phyloP scores from a whole-genome alignment of 2,888 invertebrate species.

The Neoascia interrupta region DNA sequence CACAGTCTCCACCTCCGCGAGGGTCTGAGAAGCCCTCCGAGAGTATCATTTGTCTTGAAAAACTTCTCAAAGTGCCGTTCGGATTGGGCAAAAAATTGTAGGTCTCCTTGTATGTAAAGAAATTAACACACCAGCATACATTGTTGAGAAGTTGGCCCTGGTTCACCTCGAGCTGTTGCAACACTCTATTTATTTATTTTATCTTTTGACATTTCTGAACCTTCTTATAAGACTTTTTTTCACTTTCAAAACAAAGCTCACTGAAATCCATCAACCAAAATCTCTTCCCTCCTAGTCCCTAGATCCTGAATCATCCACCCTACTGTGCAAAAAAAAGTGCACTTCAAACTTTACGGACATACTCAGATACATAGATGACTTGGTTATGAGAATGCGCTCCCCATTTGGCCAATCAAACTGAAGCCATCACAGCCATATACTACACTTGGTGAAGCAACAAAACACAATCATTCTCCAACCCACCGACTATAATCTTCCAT shows the following conservation, averaged over 20 bases:
- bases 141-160: too few species aligned
- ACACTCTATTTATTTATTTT: too few species aligned
- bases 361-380: background rate
- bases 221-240: background rate
- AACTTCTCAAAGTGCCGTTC: too few species aligned
- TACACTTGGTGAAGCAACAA: slow-evolving; percentile 33
- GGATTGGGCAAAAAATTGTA: too few species aligned
- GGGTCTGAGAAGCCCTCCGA: too few species aligned
- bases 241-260: background rate
- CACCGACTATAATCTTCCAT: slow-evolving; percentile 59
- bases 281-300: background rate
- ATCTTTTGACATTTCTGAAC: background rate
- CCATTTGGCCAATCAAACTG: slow-evolving; percentile 58
- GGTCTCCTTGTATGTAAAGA: too few species aligned
- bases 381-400: slow-evolving; percentile 43
- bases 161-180: too few species aligned
- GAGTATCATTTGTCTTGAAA: too few species aligned
- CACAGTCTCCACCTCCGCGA: too few species aligned
- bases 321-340: slow-evolving; percentile 11
- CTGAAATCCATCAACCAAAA: background rate
- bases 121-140: too few species aligned
- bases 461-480: slow-evolving; percentile 41
- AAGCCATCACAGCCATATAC: slow-evolving; percentile 49
- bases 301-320: slow-evolving; percentile 8
- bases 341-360: too few species aligned